Evolutionary conservation across 2,113 vertebrate genomes (phyloP).

Genomic region (Clarias macrocephalus): DNA sequence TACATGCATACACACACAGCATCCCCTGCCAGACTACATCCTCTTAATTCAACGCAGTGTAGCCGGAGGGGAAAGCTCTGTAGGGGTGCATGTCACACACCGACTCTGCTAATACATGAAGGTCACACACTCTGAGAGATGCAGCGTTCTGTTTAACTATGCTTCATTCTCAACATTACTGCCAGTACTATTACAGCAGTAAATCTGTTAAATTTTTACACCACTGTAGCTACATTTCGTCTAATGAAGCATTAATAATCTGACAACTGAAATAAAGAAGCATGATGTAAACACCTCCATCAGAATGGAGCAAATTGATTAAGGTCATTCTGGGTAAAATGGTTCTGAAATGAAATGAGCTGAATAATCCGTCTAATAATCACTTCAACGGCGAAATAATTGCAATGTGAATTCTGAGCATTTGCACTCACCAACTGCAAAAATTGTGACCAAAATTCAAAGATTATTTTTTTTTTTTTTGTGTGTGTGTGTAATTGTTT

Average conservation of each 20-base stretch:
- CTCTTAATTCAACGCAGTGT: conserved; percentile 36
- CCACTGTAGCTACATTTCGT: neutral
- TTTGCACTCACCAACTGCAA: neutral
- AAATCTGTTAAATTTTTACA: neutral
- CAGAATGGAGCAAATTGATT: neutral
- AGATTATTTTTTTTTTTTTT: too few species aligned
- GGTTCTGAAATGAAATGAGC: neutral
- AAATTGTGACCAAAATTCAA: neutral
- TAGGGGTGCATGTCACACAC: conserved; percentile 41
- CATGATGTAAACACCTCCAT: neutral
- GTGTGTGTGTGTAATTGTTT: neutral
- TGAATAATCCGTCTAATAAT: neutral
- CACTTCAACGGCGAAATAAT: neutral
- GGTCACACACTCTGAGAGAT: conserved; percentile 25
- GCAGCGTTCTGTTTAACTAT: conserved; percentile 2
- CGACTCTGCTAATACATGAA: conserved; percentile 36
- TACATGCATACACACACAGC: neutral
- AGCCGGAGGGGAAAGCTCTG: conserved; percentile 23
- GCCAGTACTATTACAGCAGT: neutral
- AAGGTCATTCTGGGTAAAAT: neutral
- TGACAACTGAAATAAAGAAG: neutral
- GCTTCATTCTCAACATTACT: neutral
- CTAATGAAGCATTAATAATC: neutral
- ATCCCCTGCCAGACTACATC: conserved; percentile 16
- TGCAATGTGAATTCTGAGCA: neutral